Evolutionary conservation across 1,140 invertebrate species (phyloP).

Genomic region (Papilio polytes): DNA sequence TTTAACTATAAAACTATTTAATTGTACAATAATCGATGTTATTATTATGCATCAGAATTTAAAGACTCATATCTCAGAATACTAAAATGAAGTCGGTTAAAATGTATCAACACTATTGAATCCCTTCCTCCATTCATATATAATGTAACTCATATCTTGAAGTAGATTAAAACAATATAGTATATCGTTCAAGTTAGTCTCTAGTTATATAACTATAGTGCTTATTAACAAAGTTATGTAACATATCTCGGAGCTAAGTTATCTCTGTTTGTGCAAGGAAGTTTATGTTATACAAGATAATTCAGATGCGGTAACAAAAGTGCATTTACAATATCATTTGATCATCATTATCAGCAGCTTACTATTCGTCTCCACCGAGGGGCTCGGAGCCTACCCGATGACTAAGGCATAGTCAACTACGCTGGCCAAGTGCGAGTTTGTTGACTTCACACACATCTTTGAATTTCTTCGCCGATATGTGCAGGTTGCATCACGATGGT

Average conservation of each 20-base stretch:
- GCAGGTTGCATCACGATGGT: no score
- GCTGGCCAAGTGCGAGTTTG: no score
- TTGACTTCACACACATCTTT: no score
- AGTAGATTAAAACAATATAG: neutral
- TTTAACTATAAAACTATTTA: neutral
- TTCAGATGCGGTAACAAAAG: neutral
- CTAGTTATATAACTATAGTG: neutral
- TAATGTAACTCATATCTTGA: neutral
- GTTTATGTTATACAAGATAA: conserved; percentile 20
- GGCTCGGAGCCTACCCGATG: no score
- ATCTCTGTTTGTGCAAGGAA: conserved; percentile 11
- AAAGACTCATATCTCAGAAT: neutral
- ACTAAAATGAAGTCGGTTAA: neutral
- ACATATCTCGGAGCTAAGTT: neutral
- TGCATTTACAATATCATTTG: neutral
- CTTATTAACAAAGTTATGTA: conserved; percentile 24
- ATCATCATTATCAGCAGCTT: no score
- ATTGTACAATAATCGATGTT: no score
- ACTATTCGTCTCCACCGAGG: no score
- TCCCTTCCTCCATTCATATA: neutral
- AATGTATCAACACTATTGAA: neutral
- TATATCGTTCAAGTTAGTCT: neutral
- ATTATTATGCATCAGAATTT: neutral
- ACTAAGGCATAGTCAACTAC: no score
- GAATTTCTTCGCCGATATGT: no score